Conservation (phyloP, 2,113 vertebrate genomes). For the Microtus montanus region DNA sequence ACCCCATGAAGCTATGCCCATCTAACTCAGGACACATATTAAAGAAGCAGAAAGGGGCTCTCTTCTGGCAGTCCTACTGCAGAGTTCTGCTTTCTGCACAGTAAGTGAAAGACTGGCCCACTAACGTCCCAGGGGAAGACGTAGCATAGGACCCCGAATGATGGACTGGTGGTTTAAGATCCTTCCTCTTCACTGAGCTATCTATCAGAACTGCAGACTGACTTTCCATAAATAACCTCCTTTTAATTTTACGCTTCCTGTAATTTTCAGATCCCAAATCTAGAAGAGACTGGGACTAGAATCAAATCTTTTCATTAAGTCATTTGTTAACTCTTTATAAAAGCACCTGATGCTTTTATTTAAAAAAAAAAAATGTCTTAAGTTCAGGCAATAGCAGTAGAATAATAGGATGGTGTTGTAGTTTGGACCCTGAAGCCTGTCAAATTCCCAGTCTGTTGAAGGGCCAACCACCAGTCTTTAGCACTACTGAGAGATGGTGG, state of each 20-base stretch:
- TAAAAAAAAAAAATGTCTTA: background rate
- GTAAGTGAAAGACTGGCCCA: background rate
- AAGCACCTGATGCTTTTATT: background rate
- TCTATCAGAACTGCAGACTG: background rate
- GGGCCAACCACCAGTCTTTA: background rate
- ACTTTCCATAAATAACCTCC: constrained; percentile 48
- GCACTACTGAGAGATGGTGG: background rate
- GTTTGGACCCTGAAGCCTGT: background rate
- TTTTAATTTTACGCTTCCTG: constrained; percentile 53
- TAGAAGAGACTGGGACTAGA: background rate
- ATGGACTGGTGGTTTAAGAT: background rate
- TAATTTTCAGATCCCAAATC: constrained; percentile 42
- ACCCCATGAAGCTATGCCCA: background rate
- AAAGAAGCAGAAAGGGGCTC: background rate
- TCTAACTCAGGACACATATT: background rate
- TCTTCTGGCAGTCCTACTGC: background rate
- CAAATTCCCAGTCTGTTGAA: background rate
- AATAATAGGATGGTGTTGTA: background rate
- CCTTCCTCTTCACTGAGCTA: constrained; percentile 3
- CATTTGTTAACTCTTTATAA: background rate
- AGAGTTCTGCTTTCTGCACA: background rate
- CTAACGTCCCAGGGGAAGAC: background rate
- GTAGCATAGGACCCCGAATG: background rate
- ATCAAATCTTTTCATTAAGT: too few species aligned
- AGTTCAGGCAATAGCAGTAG: background rate